phyloP scores from a whole-genome alignment of 1,140 invertebrate species.

The Diprion similis region DNA sequence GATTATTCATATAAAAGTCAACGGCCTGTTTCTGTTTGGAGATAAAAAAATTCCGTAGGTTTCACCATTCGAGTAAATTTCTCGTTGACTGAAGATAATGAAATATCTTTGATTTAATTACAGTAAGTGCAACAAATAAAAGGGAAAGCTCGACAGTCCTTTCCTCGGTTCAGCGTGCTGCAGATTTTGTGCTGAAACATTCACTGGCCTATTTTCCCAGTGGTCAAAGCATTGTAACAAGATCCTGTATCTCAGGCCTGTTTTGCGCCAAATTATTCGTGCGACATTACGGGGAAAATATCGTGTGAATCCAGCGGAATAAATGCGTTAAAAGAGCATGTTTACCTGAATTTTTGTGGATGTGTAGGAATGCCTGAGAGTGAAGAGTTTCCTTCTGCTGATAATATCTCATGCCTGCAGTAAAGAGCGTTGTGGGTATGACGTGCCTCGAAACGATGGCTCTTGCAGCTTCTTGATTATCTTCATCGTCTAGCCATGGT shows the following conservation, averaged over 20 bases:
- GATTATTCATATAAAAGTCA: no score
- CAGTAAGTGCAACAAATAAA: not conserved
- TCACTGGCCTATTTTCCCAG: not conserved
- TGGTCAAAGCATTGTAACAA: no score
- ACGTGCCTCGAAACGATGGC: slow-evolving; percentile 81
- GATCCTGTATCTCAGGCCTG: not conserved
- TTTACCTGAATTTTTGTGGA: slow-evolving; percentile 79
- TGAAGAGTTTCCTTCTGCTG: slow-evolving; percentile 78
- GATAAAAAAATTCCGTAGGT: no score
- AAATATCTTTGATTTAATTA: no score
- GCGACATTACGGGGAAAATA: not conserved
- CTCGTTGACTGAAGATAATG: no score
- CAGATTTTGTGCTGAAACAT: not conserved
- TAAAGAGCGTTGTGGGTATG: slow-evolving; percentile 78
- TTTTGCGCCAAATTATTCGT: slow-evolving; percentile 1
- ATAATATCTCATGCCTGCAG: slow-evolving; percentile 84
- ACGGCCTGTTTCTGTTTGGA: no score
- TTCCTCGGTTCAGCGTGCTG: not conserved
- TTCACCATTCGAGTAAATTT: no score
- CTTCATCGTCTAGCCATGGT: slow-evolving; percentile 64
- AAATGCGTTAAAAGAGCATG: slow-evolving; percentile 28
- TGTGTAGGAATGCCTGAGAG: slow-evolving; percentile 68
- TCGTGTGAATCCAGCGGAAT: not conserved
- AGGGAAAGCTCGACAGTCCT: not conserved
- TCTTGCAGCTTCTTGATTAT: slow-evolving; percentile 68